Evolutionary conservation across 2,113 vertebrate genomes (phyloP), one percentile per base, ranked within the genome.

Genomic region (Ailuropoda melanoleuca): DNA sequence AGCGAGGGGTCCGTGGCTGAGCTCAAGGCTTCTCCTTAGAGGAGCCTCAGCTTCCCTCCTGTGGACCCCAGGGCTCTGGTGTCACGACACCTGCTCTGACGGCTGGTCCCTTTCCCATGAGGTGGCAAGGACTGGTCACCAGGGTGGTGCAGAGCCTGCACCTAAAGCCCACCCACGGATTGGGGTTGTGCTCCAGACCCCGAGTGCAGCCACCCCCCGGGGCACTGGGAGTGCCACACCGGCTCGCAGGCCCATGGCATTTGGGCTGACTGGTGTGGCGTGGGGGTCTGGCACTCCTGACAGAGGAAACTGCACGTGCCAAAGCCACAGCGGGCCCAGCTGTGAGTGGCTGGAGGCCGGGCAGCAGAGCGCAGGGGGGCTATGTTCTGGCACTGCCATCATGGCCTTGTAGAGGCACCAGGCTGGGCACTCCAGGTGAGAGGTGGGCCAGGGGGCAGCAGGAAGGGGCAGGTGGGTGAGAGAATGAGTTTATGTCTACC

Each of bases 191-290:
- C 48, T 48, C 29, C 4, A 12, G 31, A 34, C 11, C 11, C 39
- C 18, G 0, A 6, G 4, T 8, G 10, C 17, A 3, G 72, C 72
- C 3, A 1, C 72, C 11, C 9, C 62, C 8, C 8, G 14, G 18
- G 64, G 18, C 26, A 31, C n/a, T 4, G 24, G 82, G 18, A 88
- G 13, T 19, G 8, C 48, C 43, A 1, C 39, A 0, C 6, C 17
- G 24, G 39, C 9, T 31, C 81, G 82, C 68, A 86, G 26, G 70
- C 64, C 56, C 29, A 2, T 3, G 2, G 74, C 39, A 37, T 81
- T 43, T 17, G 56, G 34, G 12, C 64, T 62, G 70, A 37, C 64
- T 0, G 10, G 53, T 6, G 4, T 15, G n/a, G n/a, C n/a, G 29
- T 77, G 23, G 50, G 66, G 19, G 19, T 29, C 34, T 60, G 82